These are phyloP conservation scores for Megalonaias nervosa DNA, from an alignment of 1,140 invertebrate genomes.

Conservation along the genomic window DNA sequence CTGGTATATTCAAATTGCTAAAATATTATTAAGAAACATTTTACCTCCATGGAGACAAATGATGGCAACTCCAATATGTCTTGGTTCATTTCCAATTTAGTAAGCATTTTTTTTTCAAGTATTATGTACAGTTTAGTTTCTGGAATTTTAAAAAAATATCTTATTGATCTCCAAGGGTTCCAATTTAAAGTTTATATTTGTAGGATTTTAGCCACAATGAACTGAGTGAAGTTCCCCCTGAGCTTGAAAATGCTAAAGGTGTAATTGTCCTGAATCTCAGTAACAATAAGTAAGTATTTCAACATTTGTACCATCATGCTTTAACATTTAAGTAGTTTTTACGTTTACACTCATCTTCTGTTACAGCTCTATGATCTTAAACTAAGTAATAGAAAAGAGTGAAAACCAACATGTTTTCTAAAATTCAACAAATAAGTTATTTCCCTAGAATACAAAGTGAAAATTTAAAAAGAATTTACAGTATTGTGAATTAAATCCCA, in stretches of 20 bases:
- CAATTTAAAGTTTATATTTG: slow-evolving; percentile 23
- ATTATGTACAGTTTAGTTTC: slow-evolving; percentile 2
- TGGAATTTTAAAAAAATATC: neutral
- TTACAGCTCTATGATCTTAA: neutral
- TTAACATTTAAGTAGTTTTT: neutral
- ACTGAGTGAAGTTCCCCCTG: slow-evolving; percentile 94
- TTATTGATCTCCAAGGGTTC: neutral
- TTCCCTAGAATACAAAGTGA: too few species aligned
- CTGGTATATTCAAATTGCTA: too few species aligned
- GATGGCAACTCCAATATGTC: neutral
- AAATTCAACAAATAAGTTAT: too few species aligned
- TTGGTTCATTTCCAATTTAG: neutral
- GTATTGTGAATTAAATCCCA: too few species aligned
- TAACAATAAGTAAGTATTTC: slow-evolving; percentile 83
- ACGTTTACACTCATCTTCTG: neutral
- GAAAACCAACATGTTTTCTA: too few species aligned
- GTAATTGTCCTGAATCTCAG: slow-evolving; percentile 97
- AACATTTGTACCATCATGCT: neutral
- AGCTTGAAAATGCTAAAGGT: slow-evolving; percentile 93
- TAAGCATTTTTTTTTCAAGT: neutral
- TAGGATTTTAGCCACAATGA: slow-evolving; percentile 96
- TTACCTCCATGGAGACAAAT: too few species aligned
- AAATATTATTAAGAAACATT: too few species aligned
- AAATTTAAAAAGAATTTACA: too few species aligned
- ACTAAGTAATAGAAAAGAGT: too few species aligned